Evolutionary conservation across 2,888 invertebrate genomes (phyloP).

Genomic region (Galerucella nymphaeae): DNA sequence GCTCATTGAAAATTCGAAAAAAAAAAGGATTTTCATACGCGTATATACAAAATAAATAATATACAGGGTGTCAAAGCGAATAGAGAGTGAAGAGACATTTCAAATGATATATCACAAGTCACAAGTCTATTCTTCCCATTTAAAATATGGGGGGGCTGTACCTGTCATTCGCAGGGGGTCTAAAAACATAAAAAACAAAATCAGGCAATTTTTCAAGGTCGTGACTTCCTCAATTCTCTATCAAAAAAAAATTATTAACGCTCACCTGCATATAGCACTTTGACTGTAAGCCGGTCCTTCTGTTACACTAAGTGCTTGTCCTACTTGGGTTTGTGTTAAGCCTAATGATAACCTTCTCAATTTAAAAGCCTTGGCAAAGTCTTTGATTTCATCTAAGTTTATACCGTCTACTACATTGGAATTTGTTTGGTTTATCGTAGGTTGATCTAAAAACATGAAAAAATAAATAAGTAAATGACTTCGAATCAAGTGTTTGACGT

Average conservation of each 20-base stretch:
- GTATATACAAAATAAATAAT: too few relatives aligned
- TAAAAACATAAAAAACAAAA: too few relatives aligned
- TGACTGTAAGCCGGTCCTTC: conserved; percentile 99
- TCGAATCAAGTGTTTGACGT: too few relatives aligned
- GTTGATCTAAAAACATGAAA: conserved; percentile 75
- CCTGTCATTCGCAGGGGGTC: too few relatives aligned
- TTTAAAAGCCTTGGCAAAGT: conserved; percentile 98
- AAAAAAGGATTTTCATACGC: not conserved
- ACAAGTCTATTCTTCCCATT: too few relatives aligned
- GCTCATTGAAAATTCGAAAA: not conserved
- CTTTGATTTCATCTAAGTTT: conserved; percentile 97
- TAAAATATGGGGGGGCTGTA: too few relatives aligned
- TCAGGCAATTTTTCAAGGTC: too few relatives aligned
- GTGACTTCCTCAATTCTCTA: too few relatives aligned
- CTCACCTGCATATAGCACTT: conserved; percentile 98
- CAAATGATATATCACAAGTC: too few relatives aligned
- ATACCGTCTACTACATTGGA: conserved; percentile 96
- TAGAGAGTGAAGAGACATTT: not conserved
- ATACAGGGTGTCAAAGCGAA: not conserved
- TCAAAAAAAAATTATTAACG: too few relatives aligned
- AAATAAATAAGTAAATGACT: too few relatives aligned
- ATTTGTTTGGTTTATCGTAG: conserved; percentile 92
- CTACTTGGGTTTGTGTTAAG: conserved; percentile 95
- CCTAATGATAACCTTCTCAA: conserved; percentile 92
- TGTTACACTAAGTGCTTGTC: conserved; percentile 95